These are phyloP conservation scores for Aphelenchoides besseyi DNA, from an alignment of 1,140 invertebrate genomes.

Conservation along the genomic window DNA sequence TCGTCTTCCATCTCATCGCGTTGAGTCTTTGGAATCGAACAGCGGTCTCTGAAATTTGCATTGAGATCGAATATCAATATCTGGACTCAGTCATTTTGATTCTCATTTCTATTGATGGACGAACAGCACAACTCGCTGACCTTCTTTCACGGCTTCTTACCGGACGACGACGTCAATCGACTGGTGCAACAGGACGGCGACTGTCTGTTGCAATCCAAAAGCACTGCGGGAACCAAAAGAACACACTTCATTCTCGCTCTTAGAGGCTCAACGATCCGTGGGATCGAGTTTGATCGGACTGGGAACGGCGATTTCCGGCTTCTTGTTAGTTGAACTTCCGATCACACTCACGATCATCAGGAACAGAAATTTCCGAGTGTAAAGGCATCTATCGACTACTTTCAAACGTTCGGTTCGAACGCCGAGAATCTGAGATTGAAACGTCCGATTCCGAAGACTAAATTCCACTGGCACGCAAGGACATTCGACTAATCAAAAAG, in stretches of 20 bases:
- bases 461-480: conserved; percentile 43
- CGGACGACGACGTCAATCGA: conserved; percentile 47
- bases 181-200: conserved; percentile 40
- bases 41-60: background rate
- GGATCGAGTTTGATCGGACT: conserved; percentile 25
- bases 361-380: conserved; percentile 10
- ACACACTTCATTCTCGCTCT: conserved; percentile 32
- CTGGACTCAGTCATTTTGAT: too few species aligned
- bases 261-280: background rate
- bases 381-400: conserved; percentile 16
- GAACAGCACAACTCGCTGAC: conserved; percentile 14
- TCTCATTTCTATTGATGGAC: background rate
- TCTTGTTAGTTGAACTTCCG: background rate
- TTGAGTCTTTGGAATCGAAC: background rate
- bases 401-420: conserved; percentile 18
- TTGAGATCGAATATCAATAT: too few species aligned
- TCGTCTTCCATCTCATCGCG: background rate
- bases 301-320: conserved; percentile 34
- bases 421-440: conserved; percentile 33
- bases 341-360: conserved; percentile 19
- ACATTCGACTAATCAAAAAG: conserved; percentile 48
- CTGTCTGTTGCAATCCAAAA: conserved; percentile 36
- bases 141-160: conserved; percentile 50
- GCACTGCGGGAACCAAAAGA: conserved; percentile 11
- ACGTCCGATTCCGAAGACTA: conserved; percentile 38